phyloP scores from a whole-genome alignment of 2,888 invertebrate species.

The Vannuccia rotundouncinata region DNA sequence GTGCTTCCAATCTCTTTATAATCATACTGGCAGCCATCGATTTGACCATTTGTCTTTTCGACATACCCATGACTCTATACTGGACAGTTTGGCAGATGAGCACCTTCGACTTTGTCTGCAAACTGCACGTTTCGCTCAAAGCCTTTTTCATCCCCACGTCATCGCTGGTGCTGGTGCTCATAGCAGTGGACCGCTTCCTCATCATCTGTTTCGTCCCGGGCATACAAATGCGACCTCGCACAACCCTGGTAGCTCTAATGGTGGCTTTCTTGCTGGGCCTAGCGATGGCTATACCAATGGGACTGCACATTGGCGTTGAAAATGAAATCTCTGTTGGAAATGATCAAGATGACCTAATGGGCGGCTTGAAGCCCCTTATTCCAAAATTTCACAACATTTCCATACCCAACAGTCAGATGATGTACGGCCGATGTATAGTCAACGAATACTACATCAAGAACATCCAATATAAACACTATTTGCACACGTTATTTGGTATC shows the following conservation, averaged over 20 bases:
- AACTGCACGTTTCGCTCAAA: slow-evolving; percentile 44
- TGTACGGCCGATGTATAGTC: not conserved
- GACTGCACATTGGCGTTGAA: slow-evolving; percentile 43
- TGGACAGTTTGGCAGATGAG: slow-evolving; percentile 44
- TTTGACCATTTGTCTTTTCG: slow-evolving; percentile 44
- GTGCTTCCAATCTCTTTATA: slow-evolving; percentile 45
- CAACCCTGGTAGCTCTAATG: slow-evolving; percentile 42
- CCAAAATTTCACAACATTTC: not conserved
- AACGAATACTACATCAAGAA: not conserved
- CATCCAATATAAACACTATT: slow-evolving; percentile 32
- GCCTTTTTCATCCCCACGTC: slow-evolving; percentile 45
- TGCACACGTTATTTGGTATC: slow-evolving; percentile 41
- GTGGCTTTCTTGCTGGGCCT: slow-evolving; percentile 42
- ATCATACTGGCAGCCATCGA: slow-evolving; percentile 46
- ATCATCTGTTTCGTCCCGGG: slow-evolving; percentile 44
- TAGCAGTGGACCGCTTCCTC: slow-evolving; percentile 47
- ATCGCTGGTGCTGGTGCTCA: slow-evolving; percentile 45
- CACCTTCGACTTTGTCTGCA: slow-evolving; percentile 44
- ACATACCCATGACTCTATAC: slow-evolving; percentile 46
- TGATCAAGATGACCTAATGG: not conserved
- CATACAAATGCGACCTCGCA: slow-evolving; percentile 39
- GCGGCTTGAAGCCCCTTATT: not conserved
- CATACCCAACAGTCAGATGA: not conserved
- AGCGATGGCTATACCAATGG: slow-evolving; percentile 44
- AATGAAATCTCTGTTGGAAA: not conserved